Evolutionary conservation across 2,797 vertebrate species (phyloP).

Genomic region (Petrocephalus sullivani): DNA sequence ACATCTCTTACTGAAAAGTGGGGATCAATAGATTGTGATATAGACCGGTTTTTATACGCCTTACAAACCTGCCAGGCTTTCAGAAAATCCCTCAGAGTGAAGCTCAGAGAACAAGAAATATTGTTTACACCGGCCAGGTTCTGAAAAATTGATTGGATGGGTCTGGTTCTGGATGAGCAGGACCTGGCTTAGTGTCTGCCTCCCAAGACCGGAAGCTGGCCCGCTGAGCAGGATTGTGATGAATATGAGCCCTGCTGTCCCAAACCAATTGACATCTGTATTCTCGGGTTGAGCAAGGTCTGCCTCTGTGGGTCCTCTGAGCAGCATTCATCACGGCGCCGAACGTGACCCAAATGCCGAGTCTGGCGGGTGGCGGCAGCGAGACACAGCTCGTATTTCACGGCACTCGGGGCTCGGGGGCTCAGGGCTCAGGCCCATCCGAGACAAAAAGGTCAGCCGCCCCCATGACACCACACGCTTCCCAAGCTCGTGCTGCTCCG

Average conservation of each 20-base stretch:
- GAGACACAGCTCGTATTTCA: not conserved
- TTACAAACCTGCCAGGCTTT: not conserved
- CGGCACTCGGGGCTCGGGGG: not conserved
- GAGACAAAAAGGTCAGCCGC: not conserved
- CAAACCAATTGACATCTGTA: slow-evolving; percentile 8
- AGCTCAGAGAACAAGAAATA: not conserved
- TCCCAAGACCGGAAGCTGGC: not conserved
- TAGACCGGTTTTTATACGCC: not conserved
- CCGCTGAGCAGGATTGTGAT: not conserved
- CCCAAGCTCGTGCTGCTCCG: not conserved
- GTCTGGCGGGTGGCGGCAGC: too few species aligned
- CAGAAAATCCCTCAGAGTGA: not conserved
- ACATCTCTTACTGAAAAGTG: not conserved
- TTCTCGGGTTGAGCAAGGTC: not conserved
- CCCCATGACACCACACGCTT: not conserved
- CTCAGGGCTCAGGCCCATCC: not conserved
- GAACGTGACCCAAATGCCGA: not conserved
- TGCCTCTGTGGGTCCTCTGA: not conserved
- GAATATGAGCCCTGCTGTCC: not conserved
- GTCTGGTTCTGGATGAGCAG: not conserved
- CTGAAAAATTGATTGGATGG: not conserved
- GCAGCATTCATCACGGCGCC: not conserved
- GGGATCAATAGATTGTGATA: not conserved
- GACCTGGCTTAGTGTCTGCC: not conserved
- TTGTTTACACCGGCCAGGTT: not conserved